Conservation (phyloP, 1,140 invertebrate genomes). For the Monochamus saltuarius region DNA sequence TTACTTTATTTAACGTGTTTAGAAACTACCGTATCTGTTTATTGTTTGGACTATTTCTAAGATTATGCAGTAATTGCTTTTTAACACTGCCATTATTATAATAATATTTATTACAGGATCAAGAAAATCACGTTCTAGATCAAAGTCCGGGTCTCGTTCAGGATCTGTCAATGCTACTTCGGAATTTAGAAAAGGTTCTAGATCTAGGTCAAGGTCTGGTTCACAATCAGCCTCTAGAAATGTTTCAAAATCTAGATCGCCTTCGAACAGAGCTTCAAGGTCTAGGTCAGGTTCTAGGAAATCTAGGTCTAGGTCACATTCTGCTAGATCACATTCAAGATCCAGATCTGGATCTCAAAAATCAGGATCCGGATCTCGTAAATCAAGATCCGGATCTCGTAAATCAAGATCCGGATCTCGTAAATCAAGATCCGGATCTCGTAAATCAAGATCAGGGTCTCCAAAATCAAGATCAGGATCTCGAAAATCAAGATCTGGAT, state of each 20-base stretch:
- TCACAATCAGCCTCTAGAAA: conserved; percentile 23
- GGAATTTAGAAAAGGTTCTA: conserved; percentile 28
- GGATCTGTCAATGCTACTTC: conserved; percentile 17
- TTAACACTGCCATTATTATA: too few relatives aligned
- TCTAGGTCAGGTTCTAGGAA: conserved; percentile 32
- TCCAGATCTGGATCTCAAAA: conserved; percentile 46
- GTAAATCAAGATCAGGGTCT: conserved; percentile 37
- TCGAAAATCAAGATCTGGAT: conserved; percentile 33
- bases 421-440: conserved; percentile 43
- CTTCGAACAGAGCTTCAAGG: conserved; percentile 20
- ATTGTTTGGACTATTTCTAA: too few relatives aligned
- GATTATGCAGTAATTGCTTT: too few relatives aligned
- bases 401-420: conserved; percentile 44
- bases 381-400: conserved; percentile 41
- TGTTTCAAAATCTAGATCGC: conserved; percentile 26
- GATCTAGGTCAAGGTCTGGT: conserved; percentile 31
- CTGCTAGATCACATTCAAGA: conserved; percentile 13
- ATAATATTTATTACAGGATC: conserved; percentile 6
- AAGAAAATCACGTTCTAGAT: conserved; percentile 17
- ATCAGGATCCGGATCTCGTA: conserved; percentile 38
- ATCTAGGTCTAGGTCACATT: conserved; percentile 44
- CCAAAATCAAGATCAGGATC: conserved; percentile 32
- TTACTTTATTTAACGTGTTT: too few relatives aligned
- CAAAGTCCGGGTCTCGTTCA: conserved; percentile 31
- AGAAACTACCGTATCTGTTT: too few relatives aligned